phyloP scores from a whole-genome alignment of 2,888 invertebrate species.

The Eilema sororculum region DNA sequence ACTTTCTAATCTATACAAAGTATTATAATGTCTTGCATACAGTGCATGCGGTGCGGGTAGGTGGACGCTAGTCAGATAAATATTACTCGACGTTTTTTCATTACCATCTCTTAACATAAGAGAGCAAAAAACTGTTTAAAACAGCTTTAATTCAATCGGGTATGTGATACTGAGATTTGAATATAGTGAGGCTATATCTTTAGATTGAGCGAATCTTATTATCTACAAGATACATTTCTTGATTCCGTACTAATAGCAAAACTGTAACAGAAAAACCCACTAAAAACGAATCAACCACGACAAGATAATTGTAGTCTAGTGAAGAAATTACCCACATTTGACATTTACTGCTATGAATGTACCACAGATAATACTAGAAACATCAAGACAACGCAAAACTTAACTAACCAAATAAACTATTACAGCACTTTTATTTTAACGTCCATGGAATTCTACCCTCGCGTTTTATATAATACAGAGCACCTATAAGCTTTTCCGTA shows the following conservation, averaged over 20 bases:
- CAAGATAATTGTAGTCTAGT: not conserved
- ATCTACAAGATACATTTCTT: not conserved
- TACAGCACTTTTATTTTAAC: slow-evolving; percentile 19
- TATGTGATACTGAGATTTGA: not conserved
- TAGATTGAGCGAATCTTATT: not conserved
- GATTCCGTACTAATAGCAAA: not conserved
- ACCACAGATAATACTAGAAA: slow-evolving; percentile 13
- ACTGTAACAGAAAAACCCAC: not conserved
- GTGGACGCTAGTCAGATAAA: too few relatives aligned
- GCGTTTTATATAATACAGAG: slow-evolving; percentile 8
- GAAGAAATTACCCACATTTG: not conserved
- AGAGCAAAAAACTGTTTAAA: too few relatives aligned
- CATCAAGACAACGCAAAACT: slow-evolving; percentile 7
- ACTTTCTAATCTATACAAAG: too few relatives aligned
- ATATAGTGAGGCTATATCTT: not conserved
- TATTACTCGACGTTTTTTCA: too few relatives aligned
- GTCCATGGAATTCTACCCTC: slow-evolving; percentile 11
- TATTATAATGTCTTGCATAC: too few relatives aligned
- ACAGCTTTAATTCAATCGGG: not conserved
- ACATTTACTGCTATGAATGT: not conserved
- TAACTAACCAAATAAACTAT: slow-evolving; percentile 18
- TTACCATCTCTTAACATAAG: too few relatives aligned
- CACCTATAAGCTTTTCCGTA: slow-evolving; percentile 2
- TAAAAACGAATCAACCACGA: not conserved
- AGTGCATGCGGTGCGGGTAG: too few relatives aligned